A percentile compares a stretch with the other conserved stretches of the same genome.
phyloP scores from a whole-genome alignment of 2,113 vertebrate genomes.

The Brachionichthys hirsutus region DNA sequence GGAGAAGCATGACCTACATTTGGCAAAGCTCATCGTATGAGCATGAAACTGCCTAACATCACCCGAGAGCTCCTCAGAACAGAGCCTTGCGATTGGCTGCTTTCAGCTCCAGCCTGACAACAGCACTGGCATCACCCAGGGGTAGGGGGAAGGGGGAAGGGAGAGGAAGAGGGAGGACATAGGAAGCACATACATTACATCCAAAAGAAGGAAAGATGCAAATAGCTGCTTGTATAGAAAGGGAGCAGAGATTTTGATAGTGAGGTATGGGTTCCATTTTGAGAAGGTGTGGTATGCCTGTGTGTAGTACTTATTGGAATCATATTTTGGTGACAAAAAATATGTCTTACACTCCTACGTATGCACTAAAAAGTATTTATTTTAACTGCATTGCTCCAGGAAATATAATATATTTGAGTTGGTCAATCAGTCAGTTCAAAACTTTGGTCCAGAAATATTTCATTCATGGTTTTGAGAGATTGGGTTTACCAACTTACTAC shows the following conservation, averaged over 20 bases:
- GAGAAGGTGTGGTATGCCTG: slow-evolving; percentile 2
- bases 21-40: slow-evolving; percentile 75
- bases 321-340: no score
- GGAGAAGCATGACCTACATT: slow-evolving; percentile 80
- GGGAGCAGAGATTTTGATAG: slow-evolving; percentile 4
- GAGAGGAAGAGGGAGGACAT: slow-evolving; percentile 40
- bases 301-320: background rate
- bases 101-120: slow-evolving; percentile 71
- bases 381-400: no score
- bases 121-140: slow-evolving; percentile 73
- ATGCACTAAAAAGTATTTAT: no score
- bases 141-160: slow-evolving; percentile 57
- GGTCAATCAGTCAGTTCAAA: no score
- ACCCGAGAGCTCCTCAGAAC: slow-evolving; percentile 72
- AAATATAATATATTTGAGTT: no score
- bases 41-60: slow-evolving; percentile 80
- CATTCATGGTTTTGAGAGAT: no score
- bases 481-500: no score
- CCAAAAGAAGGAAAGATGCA: slow-evolving; percentile 46
- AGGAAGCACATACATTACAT: slow-evolving; percentile 66
- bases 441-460: no score
- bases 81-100: slow-evolving; percentile 72
- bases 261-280: slow-evolving; percentile 31
- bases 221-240: slow-evolving; percentile 28
- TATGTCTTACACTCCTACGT: no score